Evolutionary conservation across 2,888 invertebrate species (phyloP).

Genomic region (Lordiphosa fenestrarum): DNA sequence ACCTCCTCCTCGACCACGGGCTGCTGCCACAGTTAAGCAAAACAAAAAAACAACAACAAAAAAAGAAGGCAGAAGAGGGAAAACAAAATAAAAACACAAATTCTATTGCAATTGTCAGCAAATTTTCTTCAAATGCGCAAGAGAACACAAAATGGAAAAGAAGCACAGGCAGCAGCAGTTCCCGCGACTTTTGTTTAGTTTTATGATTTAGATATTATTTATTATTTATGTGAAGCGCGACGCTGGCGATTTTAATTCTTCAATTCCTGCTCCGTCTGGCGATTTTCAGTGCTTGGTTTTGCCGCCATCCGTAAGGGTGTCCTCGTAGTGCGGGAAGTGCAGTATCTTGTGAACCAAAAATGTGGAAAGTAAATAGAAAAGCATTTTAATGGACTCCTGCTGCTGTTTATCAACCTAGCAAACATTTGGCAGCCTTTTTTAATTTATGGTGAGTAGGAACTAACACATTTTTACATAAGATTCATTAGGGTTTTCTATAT

Average conservation of each 20-base stretch:
- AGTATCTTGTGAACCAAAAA: conserved; percentile 10
- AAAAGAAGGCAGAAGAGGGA: background rate
- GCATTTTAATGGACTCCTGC: conserved; percentile 3
- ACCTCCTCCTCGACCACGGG: background rate
- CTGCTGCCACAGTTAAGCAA: conserved; percentile 38
- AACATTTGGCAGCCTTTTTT: conserved; percentile 1
- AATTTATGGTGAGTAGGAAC: conserved; percentile 8
- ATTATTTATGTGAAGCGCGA: conserved; percentile 45
- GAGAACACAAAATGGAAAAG: conserved; percentile 16
- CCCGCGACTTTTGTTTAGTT: conserved; percentile 7
- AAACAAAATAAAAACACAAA: conserved; percentile 38
- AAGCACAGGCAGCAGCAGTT: conserved; percentile 2
- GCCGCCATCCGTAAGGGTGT: conserved; percentile 62
- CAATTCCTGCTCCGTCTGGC: conserved; percentile 17
- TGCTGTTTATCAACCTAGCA: no score
- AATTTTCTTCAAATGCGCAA: conserved; percentile 61
- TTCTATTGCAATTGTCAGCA: conserved; percentile 69
- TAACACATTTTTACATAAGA: no score
- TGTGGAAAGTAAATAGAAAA: background rate
- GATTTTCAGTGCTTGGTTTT: conserved; percentile 58
- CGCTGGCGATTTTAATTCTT: conserved; percentile 18
- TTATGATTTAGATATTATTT: conserved; percentile 16
- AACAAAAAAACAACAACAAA: conserved; percentile 15
- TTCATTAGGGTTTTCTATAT: no score
- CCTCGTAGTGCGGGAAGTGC: conserved; percentile 42